A percentile compares a stretch with the other conserved stretches of the same genome.
phyloP scores from a whole-genome alignment of 2,797 vertebrate species.

The Bradypodion pumilum region DNA sequence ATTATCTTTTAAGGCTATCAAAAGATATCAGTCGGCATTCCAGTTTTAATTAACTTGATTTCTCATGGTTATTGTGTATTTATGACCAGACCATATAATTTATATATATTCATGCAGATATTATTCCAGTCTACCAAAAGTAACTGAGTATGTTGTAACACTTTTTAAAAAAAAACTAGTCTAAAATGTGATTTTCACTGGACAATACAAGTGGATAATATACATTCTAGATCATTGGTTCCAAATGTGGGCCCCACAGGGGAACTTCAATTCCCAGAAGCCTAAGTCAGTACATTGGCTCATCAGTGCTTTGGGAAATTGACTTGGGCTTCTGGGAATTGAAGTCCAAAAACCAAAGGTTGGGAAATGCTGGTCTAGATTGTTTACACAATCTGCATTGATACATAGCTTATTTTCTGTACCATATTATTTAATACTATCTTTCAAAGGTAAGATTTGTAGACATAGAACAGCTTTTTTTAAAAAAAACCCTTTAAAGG shows the following conservation, averaged over 20 bases:
- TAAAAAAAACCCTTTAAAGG: too few relatives aligned
- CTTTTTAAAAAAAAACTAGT: neutral
- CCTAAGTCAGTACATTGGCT: too few relatives aligned
- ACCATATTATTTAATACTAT: too few relatives aligned
- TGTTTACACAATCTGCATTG: neutral
- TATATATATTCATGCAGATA: neutral
- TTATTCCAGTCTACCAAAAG: neutral
- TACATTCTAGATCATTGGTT: too few relatives aligned
- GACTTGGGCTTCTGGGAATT: too few relatives aligned
- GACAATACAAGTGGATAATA: neutral
- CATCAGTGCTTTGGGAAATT: too few relatives aligned
- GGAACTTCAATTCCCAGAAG: too few relatives aligned
- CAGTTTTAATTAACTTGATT: slow-evolving; percentile 22
- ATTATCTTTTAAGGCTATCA: slow-evolving; percentile 3
- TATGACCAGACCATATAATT: neutral
- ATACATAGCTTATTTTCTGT: too few relatives aligned
- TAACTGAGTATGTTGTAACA: neutral
- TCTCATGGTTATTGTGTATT: neutral
- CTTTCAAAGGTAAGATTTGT: neutral
- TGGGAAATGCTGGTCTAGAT: neutral
- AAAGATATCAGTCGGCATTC: neutral
- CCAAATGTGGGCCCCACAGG: too few relatives aligned
- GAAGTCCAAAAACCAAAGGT: too few relatives aligned
- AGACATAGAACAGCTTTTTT: neutral
- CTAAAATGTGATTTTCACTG: neutral